Evolutionary conservation across 2,113 vertebrate species (phyloP).

Genomic region (Platycercus adscitus): DNA sequence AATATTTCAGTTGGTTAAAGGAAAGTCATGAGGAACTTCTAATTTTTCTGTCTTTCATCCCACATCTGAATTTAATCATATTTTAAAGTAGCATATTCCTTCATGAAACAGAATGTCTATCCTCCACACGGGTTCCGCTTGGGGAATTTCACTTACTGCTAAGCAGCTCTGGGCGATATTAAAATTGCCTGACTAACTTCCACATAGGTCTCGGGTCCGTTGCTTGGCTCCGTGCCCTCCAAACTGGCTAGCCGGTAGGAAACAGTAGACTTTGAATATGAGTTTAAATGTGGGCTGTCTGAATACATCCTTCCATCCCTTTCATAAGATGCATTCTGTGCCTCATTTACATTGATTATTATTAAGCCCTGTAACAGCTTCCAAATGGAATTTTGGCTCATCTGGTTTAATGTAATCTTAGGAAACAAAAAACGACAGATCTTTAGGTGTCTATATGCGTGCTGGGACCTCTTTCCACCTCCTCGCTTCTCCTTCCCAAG

Average conservation of each 20-base stretch:
- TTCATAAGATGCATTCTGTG: not conserved
- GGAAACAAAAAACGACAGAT: conserved; percentile 5
- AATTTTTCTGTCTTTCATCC: conserved; percentile 63
- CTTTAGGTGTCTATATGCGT: not conserved
- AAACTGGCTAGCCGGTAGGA: conserved; percentile 18
- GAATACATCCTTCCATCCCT: not conserved
- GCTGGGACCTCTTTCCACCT: conserved; percentile 45
- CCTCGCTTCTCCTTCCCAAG: conserved; percentile 17
- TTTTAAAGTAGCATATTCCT: conserved; percentile 50
- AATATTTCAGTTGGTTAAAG: conserved; percentile 45
- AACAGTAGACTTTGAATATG: not conserved
- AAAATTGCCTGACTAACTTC: conserved; percentile 51
- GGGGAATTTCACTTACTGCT: conserved; percentile 53
- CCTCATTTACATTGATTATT: not conserved
- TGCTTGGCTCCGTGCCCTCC: conserved; percentile 42
- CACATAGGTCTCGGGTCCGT: not conserved
- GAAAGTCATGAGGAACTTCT: conserved; percentile 25
- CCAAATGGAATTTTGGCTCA: not conserved
- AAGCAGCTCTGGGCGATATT: conserved; percentile 10
- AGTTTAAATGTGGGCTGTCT: conserved; percentile 14
- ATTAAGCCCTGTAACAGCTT: not conserved
- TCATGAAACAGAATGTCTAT: conserved; percentile 28
- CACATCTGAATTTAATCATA: conserved; percentile 54
- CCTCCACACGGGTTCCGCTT: conserved; percentile 31
- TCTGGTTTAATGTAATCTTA: not conserved